A percentile compares a stretch with the other conserved stretches of the same genome.
Evolutionary conservation across 2,888 invertebrate species (phyloP).

Genomic region (Liopterus haemorrhoidalis): DNA sequence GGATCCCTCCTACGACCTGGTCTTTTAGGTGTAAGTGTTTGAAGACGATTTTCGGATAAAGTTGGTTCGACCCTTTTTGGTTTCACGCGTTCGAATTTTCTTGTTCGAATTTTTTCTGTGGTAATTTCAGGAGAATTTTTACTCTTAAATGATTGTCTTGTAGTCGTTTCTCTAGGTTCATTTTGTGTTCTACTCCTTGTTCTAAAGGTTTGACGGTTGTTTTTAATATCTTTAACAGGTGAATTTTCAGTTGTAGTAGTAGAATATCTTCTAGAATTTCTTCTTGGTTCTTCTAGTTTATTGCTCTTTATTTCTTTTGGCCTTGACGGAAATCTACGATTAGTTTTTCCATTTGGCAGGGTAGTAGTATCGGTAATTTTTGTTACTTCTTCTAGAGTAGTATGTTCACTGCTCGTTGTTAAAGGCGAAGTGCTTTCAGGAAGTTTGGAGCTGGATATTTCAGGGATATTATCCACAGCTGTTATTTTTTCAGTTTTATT

Average conservation of each 20-base stretch:
- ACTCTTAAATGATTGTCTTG: slow-evolving; percentile 4
- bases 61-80: slow-evolving; percentile 19
- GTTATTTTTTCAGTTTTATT: slow-evolving; percentile 36
- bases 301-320: slow-evolving; percentile 18
- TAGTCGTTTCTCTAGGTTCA: slow-evolving; percentile 5
- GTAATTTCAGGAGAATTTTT: slow-evolving; percentile 11
- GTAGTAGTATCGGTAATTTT: slow-evolving; percentile 9
- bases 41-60: slow-evolving; percentile 14
- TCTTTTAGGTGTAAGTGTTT: slow-evolving; percentile 15
- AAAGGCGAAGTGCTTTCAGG: slow-evolving; percentile 11
- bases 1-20: neutral
- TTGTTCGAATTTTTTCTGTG: slow-evolving; percentile 16
- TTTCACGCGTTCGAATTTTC: slow-evolving; percentile 23
- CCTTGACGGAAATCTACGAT: slow-evolving; percentile 9
- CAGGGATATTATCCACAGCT: slow-evolving; percentile 18
- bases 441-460: slow-evolving; percentile 8
- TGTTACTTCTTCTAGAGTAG: neutral
- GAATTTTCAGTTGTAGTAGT: slow-evolving; percentile 6
- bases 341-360: slow-evolving; percentile 2
- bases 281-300: slow-evolving; percentile 7
- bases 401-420: neutral
- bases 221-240: too few relatives aligned
- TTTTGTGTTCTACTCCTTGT: neutral
- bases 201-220: slow-evolving; percentile 2
- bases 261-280: slow-evolving; percentile 5